A percentile compares a stretch with the other conserved stretches of the same genome.
Conservation (phyloP, 2,888 invertebrate species). For the Penaeus monodon region DNA sequence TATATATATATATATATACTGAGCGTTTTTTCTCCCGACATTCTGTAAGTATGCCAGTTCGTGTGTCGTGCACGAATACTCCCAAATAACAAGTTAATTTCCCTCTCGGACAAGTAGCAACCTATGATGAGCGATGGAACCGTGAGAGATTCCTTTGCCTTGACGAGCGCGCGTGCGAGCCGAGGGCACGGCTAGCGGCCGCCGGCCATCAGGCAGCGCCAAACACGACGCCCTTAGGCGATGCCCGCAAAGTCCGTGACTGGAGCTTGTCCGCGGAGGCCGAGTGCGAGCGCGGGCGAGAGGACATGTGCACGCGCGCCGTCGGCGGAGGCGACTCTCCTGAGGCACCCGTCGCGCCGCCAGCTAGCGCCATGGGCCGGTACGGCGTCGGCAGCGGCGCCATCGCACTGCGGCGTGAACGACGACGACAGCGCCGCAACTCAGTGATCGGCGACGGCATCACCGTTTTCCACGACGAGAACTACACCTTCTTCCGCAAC, state of each 20-base stretch:
- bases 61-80: neutral
- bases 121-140: no score
- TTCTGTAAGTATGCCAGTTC: neutral
- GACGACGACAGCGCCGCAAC: constrained; percentile 23
- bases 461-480: constrained; percentile 5
- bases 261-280: neutral
- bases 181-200: no score
- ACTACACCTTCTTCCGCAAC: constrained; percentile 34
- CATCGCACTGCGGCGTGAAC: constrained; percentile 38
- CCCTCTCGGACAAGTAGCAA: no score
- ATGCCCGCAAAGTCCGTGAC: no score
- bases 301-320: neutral
- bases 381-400: constrained; percentile 53
- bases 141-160: no score
- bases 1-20: neutral
- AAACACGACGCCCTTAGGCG: no score
- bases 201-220: no score
- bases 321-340: neutral
- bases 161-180: no score
- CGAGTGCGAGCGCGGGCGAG: neutral
- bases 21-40: neutral
- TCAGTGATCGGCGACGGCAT: neutral
- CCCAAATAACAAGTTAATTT: no score
- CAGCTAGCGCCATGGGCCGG: constrained; percentile 32
- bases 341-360: neutral